These are phyloP conservation scores for Xenotilapia longispinis DNA, from an alignment of 2,113 vertebrate species.

Conservation along the genomic window DNA sequence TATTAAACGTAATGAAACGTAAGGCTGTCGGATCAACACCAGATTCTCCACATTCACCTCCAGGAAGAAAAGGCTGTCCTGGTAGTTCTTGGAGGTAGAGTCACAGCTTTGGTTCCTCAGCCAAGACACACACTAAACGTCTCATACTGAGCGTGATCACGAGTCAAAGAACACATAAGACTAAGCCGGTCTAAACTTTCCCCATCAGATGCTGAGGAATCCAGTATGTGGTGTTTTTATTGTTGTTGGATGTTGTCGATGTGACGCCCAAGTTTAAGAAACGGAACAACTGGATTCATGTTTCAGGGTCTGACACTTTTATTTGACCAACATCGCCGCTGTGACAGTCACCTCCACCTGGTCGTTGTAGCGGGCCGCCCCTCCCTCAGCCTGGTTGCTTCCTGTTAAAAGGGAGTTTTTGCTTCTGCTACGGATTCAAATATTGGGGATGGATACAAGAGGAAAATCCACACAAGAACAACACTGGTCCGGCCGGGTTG, in stretches of 20 bases:
- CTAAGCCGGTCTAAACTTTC: not conserved
- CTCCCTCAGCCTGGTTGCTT: not conserved
- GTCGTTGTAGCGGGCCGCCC: not conserved
- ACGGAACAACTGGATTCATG: accelerated
- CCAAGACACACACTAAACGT: accelerated
- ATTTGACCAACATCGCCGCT: not conserved
- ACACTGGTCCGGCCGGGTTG: no score
- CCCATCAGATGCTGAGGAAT: not conserved
- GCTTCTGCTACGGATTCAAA: no score
- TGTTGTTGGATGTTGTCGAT: accelerated
- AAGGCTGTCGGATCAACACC: not conserved
- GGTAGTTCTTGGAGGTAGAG: not conserved
- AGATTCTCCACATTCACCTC: not conserved
- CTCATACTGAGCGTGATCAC: not conserved
- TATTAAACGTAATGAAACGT: accelerated
- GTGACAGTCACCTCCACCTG: not conserved
- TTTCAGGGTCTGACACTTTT: not conserved
- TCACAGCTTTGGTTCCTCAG: not conserved
- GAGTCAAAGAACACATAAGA: not conserved
- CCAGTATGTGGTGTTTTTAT: not conserved
- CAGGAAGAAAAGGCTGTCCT: not conserved
- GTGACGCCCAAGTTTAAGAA: not conserved
- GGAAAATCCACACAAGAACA: no score
- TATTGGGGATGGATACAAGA: no score
- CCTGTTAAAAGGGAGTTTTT: not conserved